Evolutionary conservation across 1,140 invertebrate species (phyloP), one percentile per base, ranked within the genome.

Genomic region (Maniola jurtina): DNA sequence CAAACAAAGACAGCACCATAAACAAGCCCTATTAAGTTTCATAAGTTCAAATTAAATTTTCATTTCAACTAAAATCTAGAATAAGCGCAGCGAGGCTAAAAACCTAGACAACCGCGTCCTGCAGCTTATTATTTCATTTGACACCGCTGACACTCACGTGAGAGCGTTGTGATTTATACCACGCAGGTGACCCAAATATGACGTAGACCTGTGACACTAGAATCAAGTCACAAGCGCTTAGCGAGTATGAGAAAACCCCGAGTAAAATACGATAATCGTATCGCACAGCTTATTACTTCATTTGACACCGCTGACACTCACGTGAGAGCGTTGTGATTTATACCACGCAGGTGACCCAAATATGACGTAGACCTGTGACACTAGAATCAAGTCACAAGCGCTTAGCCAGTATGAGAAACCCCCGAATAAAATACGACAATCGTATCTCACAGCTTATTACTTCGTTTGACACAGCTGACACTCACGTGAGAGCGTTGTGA

Each of bases 121-220:
- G 35, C 56, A 68, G 55, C 63, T 76, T 73, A 79, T 76, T 73
- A 79, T 70, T 74, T 66, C 61, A 79, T 70, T 70, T 76, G 72
- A 74, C 60, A 71, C 63, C 68, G 65, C 70, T 69, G 71, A 74
- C 71, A 76, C 56, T 57, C 57, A 38, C 69, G 67, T 55, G 38
- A 66, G 59, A 36, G 33, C 45, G 52, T 42, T 5, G 40, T 76
- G 73, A 78, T 76, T 73, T 72, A 78, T 72, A 78, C 52, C 38
- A 56, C 66, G 48, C 66, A 70, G 67, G 73, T 78, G 76, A 78
- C 73, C 76, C 64, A 78, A 25, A 34, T 55, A 55, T 55, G 33
- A 25, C 13, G 5, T 55, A 55, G 52, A 55, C 52, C 52, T 55
- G 33, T 34, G 25, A 25, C 48, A 16, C 48, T 16, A 50, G 16